Conservation (phyloP, 1,140 invertebrate genomes). For the Dysdera silvatica region DNA sequence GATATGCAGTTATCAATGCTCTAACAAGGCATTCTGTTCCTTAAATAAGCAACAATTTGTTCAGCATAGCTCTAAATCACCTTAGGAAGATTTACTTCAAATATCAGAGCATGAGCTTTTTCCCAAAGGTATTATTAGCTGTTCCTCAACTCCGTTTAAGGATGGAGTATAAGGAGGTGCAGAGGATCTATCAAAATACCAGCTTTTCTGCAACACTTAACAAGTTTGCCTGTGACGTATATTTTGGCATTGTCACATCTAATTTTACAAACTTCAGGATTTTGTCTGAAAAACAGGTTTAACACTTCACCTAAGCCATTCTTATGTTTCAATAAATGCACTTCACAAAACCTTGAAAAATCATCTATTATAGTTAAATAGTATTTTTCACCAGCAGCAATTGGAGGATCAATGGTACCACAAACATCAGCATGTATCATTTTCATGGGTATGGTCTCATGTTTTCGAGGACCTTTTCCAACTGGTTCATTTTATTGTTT, state of each 20-base stretch:
- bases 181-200: not conserved
- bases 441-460: not conserved
- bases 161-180: conserved; percentile 13
- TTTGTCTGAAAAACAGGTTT: not conserved
- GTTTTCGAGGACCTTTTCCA: not conserved
- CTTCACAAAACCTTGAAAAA: conserved; percentile 14
- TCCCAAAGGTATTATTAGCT: conserved; percentile 23
- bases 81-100: conserved; percentile 20
- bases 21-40: conserved; percentile 16
- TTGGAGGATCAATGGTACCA: not conserved
- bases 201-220: not conserved
- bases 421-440: not conserved
- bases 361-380: conserved; percentile 31
- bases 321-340: conserved; percentile 23
- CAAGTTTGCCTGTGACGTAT: not conserved
- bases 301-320: not conserved
- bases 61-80: conserved; percentile 31
- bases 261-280: not conserved
- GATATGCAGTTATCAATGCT: conserved; percentile 31
- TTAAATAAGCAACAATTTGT: conserved; percentile 26
- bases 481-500: not conserved
- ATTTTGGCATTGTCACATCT: not conserved
- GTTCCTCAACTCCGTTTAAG: conserved; percentile 24
- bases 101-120: conserved; percentile 24
- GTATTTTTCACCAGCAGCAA: not conserved